Percentiles rank a stretch among this genome's conserved stretches.
Evolutionary conservation across 1,140 invertebrate genomes (phyloP).

Genomic region (Drosophila nasuta): DNA sequence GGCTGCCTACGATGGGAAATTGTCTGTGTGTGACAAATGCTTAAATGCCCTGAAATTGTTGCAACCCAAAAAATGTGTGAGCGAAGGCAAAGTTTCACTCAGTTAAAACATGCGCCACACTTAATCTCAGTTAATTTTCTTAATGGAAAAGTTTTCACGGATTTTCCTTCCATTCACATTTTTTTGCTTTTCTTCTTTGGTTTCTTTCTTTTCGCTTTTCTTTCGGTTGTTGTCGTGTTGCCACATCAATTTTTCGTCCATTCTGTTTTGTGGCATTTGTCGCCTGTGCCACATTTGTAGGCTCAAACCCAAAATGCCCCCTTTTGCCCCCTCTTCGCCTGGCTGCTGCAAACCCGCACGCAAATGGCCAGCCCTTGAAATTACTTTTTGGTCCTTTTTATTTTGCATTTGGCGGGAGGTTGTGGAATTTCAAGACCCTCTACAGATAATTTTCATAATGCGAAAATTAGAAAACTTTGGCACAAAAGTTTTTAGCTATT

Average conservation of each 20-base stretch:
- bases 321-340: no score
- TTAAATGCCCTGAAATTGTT: conserved; percentile 77
- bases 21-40: conserved; percentile 70
- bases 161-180: conserved; percentile 30
- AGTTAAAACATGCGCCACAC: conserved; percentile 62
- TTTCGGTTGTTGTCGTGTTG: conserved; percentile 16
- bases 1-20: conserved; percentile 13
- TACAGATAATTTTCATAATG: conserved; percentile 76
- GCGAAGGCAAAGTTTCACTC: conserved; percentile 35
- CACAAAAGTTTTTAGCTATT: conserved; percentile 39
- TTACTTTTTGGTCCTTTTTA: conserved; percentile 51
- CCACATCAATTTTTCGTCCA: conserved; percentile 23
- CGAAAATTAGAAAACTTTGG: conserved; percentile 79
- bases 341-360: neutral
- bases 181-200: conserved; percentile 12
- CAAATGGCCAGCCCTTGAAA: conserved; percentile 46
- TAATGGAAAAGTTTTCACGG: conserved; percentile 80
- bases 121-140: conserved; percentile 83
- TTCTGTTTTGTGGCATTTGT: conserved; percentile 34
- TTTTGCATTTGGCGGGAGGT: neutral
- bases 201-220: conserved; percentile 4
- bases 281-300: conserved; percentile 23
- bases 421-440: conserved; percentile 29
- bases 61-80: conserved; percentile 37
- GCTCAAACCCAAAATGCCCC: neutral